These are phyloP conservation scores for Eretmochelys imbricata DNA, from an alignment of 2,113 vertebrate genomes.

Conservation along the genomic window DNA sequence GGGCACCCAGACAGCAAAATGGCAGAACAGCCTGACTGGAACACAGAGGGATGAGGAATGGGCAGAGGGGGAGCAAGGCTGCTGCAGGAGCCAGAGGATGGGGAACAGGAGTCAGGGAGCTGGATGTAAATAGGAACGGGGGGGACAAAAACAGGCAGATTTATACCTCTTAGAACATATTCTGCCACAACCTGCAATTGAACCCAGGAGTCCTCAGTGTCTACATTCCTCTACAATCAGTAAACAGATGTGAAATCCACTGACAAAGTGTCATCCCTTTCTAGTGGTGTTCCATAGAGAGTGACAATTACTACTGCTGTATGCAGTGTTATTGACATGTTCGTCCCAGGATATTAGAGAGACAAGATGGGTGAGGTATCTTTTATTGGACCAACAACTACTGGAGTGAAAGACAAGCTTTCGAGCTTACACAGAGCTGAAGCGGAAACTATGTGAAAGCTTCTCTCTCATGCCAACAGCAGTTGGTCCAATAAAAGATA, in stretches of 20 bases:
- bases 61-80: not conserved
- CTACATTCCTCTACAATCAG: not conserved
- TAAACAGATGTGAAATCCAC: rapidly evolving
- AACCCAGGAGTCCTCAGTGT: not conserved
- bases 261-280: not conserved
- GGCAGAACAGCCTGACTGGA: not conserved
- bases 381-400: not conserved
- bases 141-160: not conserved
- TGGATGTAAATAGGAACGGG: not conserved
- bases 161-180: not conserved
- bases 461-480: not conserved
- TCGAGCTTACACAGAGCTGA: not conserved
- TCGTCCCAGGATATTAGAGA: not conserved
- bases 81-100: not conserved
- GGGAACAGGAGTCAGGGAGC: not conserved
- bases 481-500: not conserved
- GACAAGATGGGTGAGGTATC: not conserved
- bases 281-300: rapidly evolving
- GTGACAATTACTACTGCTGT: not conserved
- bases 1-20: not conserved
- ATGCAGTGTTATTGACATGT: not conserved
- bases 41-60: not conserved
- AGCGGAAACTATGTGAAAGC: not conserved
- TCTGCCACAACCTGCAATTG: not conserved
- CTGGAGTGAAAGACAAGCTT: not conserved